phyloP scores from a whole-genome alignment of 2,113 vertebrate genomes.

The Trochalopteron elliotii region DNA sequence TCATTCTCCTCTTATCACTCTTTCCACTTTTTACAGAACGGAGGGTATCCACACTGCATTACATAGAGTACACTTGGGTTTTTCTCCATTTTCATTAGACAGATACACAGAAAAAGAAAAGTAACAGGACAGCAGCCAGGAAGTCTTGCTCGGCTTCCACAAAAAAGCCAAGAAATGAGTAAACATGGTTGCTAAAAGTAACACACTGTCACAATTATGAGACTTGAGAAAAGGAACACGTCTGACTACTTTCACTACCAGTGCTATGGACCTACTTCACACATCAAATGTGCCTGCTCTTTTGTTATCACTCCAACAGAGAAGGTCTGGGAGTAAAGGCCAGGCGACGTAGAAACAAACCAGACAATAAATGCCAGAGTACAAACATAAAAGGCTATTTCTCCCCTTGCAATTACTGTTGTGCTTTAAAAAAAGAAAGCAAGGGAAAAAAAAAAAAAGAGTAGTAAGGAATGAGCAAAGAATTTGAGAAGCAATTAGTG shows the following conservation, averaged over 20 bases:
- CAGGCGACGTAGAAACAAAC: background rate
- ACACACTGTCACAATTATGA: background rate
- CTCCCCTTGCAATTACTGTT: background rate
- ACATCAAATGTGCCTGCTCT: background rate
- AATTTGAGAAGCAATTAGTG: background rate
- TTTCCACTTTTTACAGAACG: background rate
- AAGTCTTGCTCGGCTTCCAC: background rate
- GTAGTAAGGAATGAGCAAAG: background rate
- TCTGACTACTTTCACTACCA: background rate
- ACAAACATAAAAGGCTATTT: background rate
- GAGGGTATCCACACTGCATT: background rate
- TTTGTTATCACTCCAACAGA: background rate
- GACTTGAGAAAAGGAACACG: background rate
- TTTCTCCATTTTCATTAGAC: background rate
- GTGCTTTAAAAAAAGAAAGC: background rate
- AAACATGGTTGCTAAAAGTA: background rate
- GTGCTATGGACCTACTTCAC: background rate
- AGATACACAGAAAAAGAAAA: background rate
- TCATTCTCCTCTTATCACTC: background rate
- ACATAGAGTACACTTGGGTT: background rate
- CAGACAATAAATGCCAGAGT: background rate
- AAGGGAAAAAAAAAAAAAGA: rapidly evolving
- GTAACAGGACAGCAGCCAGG: background rate
- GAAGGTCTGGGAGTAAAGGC: background rate
- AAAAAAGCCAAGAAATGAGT: background rate